A percentile compares a stretch with the other conserved stretches of the same genome.
These are phyloP conservation scores for Oryzias sinensis DNA, from an alignment of 2,797 vertebrate species.

Conservation along the genomic window DNA sequence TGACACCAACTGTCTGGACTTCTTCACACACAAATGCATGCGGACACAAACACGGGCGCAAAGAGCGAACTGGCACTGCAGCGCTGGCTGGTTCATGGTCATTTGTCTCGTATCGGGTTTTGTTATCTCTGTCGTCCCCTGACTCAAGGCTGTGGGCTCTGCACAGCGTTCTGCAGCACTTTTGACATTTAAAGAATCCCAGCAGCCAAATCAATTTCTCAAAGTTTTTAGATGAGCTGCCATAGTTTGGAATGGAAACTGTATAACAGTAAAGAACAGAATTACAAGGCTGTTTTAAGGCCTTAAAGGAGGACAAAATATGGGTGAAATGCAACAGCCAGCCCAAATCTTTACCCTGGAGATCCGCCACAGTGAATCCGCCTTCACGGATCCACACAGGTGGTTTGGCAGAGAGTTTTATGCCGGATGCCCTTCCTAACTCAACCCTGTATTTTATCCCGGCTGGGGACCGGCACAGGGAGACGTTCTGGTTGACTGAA, in stretches of 20 bases:
- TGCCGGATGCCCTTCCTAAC: too few relatives aligned
- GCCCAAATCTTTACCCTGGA: too few relatives aligned
- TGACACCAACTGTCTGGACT: constrained; percentile 57
- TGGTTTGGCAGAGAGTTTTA: too few relatives aligned
- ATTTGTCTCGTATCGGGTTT: constrained; percentile 41
- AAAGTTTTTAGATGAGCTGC: constrained; percentile 28
- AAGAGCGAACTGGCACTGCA: constrained; percentile 14
- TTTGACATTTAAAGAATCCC: constrained; percentile 23
- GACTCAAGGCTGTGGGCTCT: constrained; percentile 40
- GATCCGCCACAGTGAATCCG: too few relatives aligned
- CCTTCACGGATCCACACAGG: too few relatives aligned
- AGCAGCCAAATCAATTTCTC: constrained; percentile 16
- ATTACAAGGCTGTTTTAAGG: neutral
- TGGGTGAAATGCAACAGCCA: neutral
- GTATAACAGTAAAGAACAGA: neutral
- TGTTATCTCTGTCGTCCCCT: constrained; percentile 25
- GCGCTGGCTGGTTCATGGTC: constrained; percentile 30
- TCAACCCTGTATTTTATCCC: too few relatives aligned
- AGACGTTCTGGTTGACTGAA: too few relatives aligned
- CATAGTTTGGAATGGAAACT: constrained; percentile 27
- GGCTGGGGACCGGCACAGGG: too few relatives aligned
- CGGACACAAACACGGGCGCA: constrained; percentile 19
- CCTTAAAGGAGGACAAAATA: neutral
- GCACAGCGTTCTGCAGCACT: constrained; percentile 4
- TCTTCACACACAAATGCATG: constrained; percentile 31